Percentiles rank a stretch among this genome's conserved stretches.
These are phyloP conservation scores for Equus przewalskii DNA, from an alignment of 2,113 vertebrate species.

Conservation along the genomic window DNA sequence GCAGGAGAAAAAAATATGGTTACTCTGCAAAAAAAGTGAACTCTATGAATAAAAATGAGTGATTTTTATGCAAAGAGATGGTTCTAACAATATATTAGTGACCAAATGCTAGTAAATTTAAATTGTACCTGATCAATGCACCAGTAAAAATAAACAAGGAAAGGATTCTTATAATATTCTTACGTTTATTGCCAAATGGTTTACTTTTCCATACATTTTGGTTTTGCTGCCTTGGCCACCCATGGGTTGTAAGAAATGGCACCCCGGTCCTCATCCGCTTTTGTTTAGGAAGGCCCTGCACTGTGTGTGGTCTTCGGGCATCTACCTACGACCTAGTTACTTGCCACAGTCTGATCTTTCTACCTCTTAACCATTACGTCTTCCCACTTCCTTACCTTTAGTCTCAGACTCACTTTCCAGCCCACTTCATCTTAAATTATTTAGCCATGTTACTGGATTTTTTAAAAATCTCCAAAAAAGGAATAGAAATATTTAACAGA, in stretches of 20 bases:
- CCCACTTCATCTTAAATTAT: not conserved
- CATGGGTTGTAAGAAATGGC: not conserved
- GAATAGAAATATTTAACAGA: not conserved
- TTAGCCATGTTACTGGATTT: not conserved
- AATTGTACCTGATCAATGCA: not conserved
- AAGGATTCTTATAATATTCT: not conserved
- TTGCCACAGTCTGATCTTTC: not conserved
- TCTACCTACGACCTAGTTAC: not conserved
- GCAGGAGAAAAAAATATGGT: not conserved
- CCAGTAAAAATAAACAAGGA: constrained; percentile 37
- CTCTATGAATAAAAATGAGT: constrained; percentile 7
- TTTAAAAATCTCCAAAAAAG: not conserved
- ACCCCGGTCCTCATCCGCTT: not conserved
- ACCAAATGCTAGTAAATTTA: constrained; percentile 42
- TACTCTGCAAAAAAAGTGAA: not conserved
- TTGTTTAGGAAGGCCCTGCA: not conserved
- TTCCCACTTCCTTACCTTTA: not conserved
- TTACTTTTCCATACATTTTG: not conserved
- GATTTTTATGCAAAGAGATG: not conserved
- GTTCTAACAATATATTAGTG: constrained; percentile 15
- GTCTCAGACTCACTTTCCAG: not conserved
- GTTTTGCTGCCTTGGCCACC: not conserved
- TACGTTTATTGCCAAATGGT: not conserved
- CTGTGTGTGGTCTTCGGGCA: not conserved
- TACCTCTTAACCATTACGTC: fast-evolving